These are phyloP conservation scores for Felis catus DNA, from an alignment of 2,113 vertebrate genomes.

Conservation along the genomic window DNA sequence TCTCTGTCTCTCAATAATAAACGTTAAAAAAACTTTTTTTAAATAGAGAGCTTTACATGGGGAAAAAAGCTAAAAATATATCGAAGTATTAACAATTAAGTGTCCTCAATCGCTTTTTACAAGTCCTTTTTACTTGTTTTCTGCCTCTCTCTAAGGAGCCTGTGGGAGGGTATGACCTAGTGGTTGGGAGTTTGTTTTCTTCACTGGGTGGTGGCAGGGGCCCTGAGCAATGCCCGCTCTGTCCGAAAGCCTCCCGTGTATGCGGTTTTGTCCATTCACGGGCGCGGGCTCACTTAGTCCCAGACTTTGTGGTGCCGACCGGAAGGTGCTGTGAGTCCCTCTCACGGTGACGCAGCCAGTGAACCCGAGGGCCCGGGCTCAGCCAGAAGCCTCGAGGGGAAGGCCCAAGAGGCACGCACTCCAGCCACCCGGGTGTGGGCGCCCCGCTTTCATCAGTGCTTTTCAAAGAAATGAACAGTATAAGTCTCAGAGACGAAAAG, in stretches of 20 bases:
- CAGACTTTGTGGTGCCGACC: not conserved
- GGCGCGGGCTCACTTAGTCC: not conserved
- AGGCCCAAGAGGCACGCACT: not conserved
- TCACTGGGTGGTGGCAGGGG: not conserved
- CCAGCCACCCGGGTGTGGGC: not conserved
- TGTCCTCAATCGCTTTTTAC: not conserved
- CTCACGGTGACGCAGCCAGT: accelerated
- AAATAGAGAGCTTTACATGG: not conserved
- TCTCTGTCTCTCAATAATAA: no score
- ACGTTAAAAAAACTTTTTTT: not conserved
- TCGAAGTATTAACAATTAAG: not conserved
- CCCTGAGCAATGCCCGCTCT: not conserved
- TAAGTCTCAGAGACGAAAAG: not conserved
- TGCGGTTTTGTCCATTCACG: not conserved
- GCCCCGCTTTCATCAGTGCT: no score
- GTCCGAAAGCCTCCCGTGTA: not conserved
- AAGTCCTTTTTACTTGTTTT: not conserved
- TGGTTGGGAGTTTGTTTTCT: not conserved
- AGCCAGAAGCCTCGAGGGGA: not conserved
- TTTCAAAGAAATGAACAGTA: no score
- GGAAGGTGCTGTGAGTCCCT: not conserved
- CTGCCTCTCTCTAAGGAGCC: not conserved
- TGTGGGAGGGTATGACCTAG: not conserved
- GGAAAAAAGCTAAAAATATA: not conserved
- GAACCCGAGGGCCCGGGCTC: not conserved